These are phyloP conservation scores for Emydoidea blandingii DNA, from an alignment of 2,797 vertebrate genomes.

Conservation along the genomic window DNA sequence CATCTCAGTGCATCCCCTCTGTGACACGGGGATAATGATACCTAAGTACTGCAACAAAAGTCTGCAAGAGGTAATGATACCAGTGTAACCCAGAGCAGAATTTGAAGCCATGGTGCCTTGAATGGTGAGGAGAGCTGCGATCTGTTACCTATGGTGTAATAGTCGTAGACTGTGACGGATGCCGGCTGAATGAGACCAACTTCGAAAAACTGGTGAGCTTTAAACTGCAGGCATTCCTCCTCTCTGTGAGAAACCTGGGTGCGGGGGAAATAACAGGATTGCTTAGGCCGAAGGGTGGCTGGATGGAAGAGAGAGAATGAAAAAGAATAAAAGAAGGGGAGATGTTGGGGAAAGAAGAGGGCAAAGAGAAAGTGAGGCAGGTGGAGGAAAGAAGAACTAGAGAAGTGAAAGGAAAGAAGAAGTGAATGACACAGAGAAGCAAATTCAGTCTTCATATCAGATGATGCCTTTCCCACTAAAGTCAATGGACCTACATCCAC, in stretches of 20 bases:
- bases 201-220: conserved; percentile 9
- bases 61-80: neutral
- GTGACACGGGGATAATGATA: neutral
- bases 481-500: neutral
- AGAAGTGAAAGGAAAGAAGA: neutral
- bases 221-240: conserved; percentile 45
- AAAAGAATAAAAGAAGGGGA: neutral
- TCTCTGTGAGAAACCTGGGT: conserved; percentile 18
- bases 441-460: too few species aligned
- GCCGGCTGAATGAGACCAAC: conserved; percentile 74
- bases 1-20: too few species aligned
- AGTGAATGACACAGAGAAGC: too few species aligned
- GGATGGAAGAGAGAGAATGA: neutral
- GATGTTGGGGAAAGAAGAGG: neutral
- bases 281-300: neutral
- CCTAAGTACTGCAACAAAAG: neutral
- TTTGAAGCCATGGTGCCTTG: neutral
- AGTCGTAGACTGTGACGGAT: conserved; percentile 79
- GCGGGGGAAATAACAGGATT: neutral
- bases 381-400: neutral
- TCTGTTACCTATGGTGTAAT: conserved; percentile 60
- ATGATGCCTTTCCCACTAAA: too few species aligned
- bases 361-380: neutral
- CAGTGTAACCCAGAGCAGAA: neutral
- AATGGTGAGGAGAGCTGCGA: neutral